Conservation (phyloP, 2,888 invertebrate species). For the Heliconius ismenius region DNA sequence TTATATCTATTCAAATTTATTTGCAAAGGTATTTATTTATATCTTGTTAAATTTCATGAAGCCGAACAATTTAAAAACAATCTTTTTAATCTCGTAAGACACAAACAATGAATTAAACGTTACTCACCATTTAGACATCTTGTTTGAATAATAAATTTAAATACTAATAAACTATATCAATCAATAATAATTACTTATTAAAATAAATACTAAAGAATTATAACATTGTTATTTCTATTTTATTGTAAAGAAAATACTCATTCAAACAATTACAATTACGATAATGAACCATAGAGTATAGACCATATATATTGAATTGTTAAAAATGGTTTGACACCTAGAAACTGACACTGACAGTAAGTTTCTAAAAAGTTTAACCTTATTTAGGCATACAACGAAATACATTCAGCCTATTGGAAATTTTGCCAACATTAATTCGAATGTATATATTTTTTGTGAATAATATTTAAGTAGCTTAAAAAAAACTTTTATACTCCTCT, state of each 20-base stretch:
- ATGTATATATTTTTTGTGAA: too few species aligned
- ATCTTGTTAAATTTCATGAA: not conserved
- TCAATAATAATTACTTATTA: not conserved
- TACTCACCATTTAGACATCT: conserved; percentile 71
- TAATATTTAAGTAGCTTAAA: too few species aligned
- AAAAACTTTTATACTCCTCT: too few species aligned
- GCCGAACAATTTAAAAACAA: conserved; percentile 1
- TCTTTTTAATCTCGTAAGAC: not conserved
- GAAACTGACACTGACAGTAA: not conserved
- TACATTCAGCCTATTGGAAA: not conserved
- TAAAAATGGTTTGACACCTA: not conserved
- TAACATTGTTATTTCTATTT: conserved; percentile 18
- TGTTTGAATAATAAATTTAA: conserved; percentile 42
- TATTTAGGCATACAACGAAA: not conserved
- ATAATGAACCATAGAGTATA: not conserved
- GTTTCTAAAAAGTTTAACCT: not conserved
- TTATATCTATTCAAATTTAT: not conserved
- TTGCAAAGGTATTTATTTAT: not conserved
- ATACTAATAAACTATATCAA: conserved; percentile 24
- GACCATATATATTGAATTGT: not conserved
- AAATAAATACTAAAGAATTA: conserved; percentile 12
- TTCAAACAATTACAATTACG: conserved; percentile 31
- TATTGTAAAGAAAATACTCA: conserved; percentile 1
- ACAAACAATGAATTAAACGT: conserved; percentile 32
- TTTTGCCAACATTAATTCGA: not conserved